Evolutionary conservation across 2,797 vertebrate species (phyloP).

Genomic region (Odontamblyopus rebecca): DNA sequence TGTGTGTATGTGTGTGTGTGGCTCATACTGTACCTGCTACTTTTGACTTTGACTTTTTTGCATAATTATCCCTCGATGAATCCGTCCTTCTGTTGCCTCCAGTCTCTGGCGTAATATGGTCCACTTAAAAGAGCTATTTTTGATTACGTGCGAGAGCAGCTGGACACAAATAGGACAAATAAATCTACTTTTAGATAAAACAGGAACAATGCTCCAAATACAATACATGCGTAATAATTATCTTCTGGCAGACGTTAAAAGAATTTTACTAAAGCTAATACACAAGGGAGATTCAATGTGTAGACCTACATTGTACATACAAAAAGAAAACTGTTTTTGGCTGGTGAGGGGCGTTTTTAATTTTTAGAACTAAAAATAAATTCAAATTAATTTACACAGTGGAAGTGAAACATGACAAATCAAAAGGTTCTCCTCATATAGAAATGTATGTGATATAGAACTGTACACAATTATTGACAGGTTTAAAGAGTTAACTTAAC

Average conservation of each 20-base stretch:
- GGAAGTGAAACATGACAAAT: background rate
- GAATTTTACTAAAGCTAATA: background rate
- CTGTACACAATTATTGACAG: background rate
- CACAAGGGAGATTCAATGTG: background rate
- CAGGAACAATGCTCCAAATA: background rate
- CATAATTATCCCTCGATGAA: conserved; percentile 66
- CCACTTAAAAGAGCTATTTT: conserved; percentile 17
- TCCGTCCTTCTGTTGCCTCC: conserved; percentile 56
- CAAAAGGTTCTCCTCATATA: background rate
- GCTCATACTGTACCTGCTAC: conserved; percentile 58
- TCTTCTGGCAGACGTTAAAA: background rate
- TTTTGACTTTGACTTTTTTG: conserved; percentile 59
- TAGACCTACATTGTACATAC: background rate
- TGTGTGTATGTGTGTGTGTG: conserved; percentile 1
- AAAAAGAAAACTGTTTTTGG: background rate
- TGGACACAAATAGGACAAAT: conserved; percentile 8
- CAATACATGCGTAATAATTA: background rate
- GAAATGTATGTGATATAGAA: background rate
- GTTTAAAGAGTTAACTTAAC: no score
- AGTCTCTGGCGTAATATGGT: conserved; percentile 16
- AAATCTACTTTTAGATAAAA: conserved; percentile 1
- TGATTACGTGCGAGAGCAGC: background rate
- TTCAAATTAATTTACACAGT: background rate
- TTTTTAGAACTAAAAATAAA: background rate
- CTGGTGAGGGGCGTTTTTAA: background rate